phyloP scores from a whole-genome alignment of 35 echinoderm and acorn worm genomes.

The Lytechinus pictus region DNA sequence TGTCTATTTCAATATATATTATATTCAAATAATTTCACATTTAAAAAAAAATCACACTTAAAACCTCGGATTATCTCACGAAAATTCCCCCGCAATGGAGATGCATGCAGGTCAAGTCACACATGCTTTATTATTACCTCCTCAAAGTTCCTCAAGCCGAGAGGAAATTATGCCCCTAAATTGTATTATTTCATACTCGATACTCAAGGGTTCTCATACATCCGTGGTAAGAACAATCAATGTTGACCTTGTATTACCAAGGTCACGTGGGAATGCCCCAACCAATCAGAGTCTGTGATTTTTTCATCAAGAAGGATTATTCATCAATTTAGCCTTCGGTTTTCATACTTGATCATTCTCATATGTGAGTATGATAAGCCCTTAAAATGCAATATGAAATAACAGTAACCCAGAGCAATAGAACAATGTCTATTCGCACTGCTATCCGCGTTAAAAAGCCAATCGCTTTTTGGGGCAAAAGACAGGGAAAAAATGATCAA shows the following conservation, averaged over 20 bases:
- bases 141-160: neutral
- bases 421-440: neutral
- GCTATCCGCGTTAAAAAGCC: neutral
- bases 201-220: neutral
- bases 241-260: slow-evolving; percentile 32
- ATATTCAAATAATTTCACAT: too few relatives aligned
- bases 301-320: slow-evolving; percentile 27
- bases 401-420: neutral
- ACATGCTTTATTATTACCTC: neutral
- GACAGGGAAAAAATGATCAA: neutral
- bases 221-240: neutral
- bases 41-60: neutral
- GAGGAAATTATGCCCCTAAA: neutral
- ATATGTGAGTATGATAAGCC: neutral
- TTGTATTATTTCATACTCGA: neutral
- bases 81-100: neutral
- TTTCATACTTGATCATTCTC: neutral
- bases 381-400: neutral
- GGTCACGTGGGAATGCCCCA: slow-evolving; percentile 6
- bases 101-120: neutral
- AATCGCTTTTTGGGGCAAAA: neutral
- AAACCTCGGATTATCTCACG: neutral
- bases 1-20: too few relatives aligned
- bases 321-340: neutral
- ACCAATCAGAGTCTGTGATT: slow-evolving; percentile 36